Evolutionary conservation across 1,140 invertebrate species (phyloP), one percentile per base, ranked within the genome.

Genomic region (Bradynema listronoti): DNA sequence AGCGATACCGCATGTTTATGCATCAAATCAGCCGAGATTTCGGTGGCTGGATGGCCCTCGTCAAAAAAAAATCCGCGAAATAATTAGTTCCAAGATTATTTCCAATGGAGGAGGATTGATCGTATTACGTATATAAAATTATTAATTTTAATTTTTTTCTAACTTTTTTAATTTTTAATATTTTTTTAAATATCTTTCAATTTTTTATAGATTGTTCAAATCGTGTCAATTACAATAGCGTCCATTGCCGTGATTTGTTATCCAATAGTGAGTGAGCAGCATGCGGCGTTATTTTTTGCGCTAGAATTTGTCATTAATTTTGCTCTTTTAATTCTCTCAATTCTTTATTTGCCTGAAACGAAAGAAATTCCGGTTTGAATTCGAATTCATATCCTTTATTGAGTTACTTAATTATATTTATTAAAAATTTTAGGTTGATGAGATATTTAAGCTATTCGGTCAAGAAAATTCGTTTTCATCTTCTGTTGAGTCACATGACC

Each of bases 301-400:
- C 58, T 46, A 25, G 25, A 43, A 27, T 19, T 62, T 22, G 29
- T 61, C 11, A 29, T 63, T 14, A 61, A 61, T 65, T 19, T 32
- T 14, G 32, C 25, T 25, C n/a, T 61, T 14, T 14, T 54, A 29
- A 42, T 7, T 24, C 22, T 65, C 22, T 16, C 64, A n/a, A 50
- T 24, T 19, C n/a, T 30, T 19, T 65, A 63, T 25, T 27, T 61
- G 29, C 58, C 58, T 29, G 58, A 61, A 16, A 61, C 58, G 5
- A 43, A 49, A 22, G 58, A 61, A 3, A 16, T 63, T 5, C 58
- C 58, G 25, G 58, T 61, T n/a, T n/a, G 32, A 63, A 49, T 24
- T 25, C 19, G 29, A 61, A 50, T 53, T 66, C 4, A 55, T 55
- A 3, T 55, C 3, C 7, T 3, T 55, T 55, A 11, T 56, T 43